Conservation (phyloP, 2,797 vertebrate species). For the Nannoperca obscura region DNA sequence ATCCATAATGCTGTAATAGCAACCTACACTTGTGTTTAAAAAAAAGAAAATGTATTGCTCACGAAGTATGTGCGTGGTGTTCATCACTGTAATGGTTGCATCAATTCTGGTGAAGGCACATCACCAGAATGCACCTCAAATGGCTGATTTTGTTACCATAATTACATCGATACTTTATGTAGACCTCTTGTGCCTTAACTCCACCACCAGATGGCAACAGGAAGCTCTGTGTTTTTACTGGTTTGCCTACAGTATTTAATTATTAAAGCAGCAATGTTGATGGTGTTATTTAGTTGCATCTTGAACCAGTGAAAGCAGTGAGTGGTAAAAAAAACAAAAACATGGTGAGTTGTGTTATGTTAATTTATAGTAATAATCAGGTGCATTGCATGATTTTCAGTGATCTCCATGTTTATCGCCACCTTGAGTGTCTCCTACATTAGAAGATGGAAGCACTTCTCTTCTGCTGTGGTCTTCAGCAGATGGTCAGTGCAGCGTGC, state of each 20-base stretch:
- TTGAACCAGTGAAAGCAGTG: neutral
- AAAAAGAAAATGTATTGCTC: neutral
- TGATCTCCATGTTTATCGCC: neutral
- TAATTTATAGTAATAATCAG: neutral
- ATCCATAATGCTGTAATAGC: too few species aligned
- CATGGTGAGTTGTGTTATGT: neutral
- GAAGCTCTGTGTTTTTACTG: neutral
- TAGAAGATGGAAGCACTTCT: slow-evolving; percentile 85
- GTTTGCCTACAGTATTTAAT: neutral
- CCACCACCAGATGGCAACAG: slow-evolving; percentile 77
- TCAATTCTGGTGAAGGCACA: slow-evolving; percentile 5
- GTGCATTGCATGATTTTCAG: neutral
- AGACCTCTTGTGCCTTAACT: neutral
- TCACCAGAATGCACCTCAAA: neutral
- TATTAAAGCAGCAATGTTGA: neutral
- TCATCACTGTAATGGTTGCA: neutral
- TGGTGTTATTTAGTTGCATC: neutral
- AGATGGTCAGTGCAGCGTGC: slow-evolving; percentile 88
- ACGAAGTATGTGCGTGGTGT: neutral
- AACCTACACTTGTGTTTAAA: neutral
- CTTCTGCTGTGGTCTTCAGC: slow-evolving; percentile 86
- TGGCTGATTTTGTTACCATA: slow-evolving; percentile 41
- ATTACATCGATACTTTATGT: neutral
- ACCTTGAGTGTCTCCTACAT: slow-evolving; percentile 75
- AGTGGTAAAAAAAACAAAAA: neutral